Conservation (phyloP, 2,113 vertebrate genomes). For the Mugil cephalus region DNA sequence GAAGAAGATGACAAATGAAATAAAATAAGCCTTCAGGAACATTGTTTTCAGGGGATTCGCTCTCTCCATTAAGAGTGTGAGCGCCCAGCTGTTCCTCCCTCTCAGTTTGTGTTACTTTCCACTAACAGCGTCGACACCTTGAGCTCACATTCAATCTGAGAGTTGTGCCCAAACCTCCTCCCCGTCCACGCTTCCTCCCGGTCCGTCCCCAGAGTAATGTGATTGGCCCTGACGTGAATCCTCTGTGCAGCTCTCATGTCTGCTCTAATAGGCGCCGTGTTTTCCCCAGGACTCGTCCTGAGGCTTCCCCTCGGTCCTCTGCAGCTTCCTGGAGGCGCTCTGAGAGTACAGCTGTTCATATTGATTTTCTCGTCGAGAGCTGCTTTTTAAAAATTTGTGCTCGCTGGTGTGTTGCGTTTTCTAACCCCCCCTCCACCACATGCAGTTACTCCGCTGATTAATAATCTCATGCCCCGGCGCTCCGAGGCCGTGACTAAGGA, state of each 20-base stretch:
- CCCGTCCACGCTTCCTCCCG: neutral
- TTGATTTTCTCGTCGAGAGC: constrained; percentile 35
- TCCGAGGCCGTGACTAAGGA: constrained; percentile 41
- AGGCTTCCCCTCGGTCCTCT: constrained; percentile 38
- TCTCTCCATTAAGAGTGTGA: neutral
- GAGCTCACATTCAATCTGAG: constrained; percentile 14
- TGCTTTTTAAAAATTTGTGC: neutral
- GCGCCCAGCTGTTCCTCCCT: constrained; percentile 15
- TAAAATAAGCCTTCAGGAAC: too few relatives aligned
- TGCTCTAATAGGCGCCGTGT: constrained; percentile 64
- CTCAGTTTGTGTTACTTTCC: constrained; percentile 30
- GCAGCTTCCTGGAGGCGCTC: constrained; percentile 46
- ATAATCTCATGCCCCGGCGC: neutral
- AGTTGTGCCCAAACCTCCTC: neutral
- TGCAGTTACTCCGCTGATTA: constrained; percentile 41
- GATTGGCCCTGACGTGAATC: constrained; percentile 40
- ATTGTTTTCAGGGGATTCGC: too few relatives aligned
- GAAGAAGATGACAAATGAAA: too few relatives aligned
- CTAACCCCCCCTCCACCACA: neutral
- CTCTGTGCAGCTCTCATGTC: constrained; percentile 40
- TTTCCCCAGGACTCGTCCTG: constrained; percentile 55
- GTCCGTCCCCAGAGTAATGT: constrained; percentile 28
- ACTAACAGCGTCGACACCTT: constrained; percentile 29
- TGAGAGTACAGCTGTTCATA: constrained; percentile 35
- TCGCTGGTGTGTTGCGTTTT: neutral